phyloP scores from a whole-genome alignment of 23 tunicate species.

The Botrylloides violaceus region DNA sequence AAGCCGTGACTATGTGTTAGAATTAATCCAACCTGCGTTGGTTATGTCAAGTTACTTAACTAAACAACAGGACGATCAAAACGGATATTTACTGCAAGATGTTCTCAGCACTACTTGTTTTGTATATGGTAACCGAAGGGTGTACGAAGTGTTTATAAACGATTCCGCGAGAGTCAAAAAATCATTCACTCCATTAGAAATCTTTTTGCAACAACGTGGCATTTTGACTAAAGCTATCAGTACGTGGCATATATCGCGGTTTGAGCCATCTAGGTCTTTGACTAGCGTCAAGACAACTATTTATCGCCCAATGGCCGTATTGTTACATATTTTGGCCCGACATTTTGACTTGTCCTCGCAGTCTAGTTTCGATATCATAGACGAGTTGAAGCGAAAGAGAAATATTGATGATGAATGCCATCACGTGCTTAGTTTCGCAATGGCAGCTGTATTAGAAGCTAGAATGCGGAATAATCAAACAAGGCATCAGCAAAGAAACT shows the following conservation, averaged over 20 bases:
- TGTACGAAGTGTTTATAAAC: slow-evolving; percentile 9
- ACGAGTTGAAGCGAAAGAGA: neutral
- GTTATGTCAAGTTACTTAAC: slow-evolving; percentile 32
- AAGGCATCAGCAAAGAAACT: neutral
- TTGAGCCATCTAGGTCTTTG: neutral
- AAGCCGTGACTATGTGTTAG: slow-evolving; percentile 12
- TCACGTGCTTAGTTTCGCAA: neutral
- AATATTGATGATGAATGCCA: neutral
- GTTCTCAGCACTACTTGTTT: slow-evolving; percentile 30
- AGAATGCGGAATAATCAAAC: neutral
- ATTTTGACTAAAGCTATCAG: neutral
- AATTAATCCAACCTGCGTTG: slow-evolving; percentile 35
- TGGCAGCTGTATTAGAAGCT: neutral
- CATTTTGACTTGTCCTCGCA: neutral
- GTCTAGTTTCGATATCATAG: neutral
- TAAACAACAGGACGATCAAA: neutral
- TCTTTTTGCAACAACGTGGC: neutral
- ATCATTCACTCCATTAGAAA: neutral
- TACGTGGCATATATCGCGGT: neutral
- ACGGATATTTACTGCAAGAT: slow-evolving; percentile 33
- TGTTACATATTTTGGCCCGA: neutral
- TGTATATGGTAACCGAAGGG: slow-evolving; percentile 16
- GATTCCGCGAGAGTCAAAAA: neutral
- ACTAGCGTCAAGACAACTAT: neutral
- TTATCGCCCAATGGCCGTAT: neutral